A percentile compares a stretch with the other conserved stretches of the same genome.
These are phyloP conservation scores for Perodicticus potto DNA, from an alignment of 2,797 vertebrate species.

Conservation along the genomic window DNA sequence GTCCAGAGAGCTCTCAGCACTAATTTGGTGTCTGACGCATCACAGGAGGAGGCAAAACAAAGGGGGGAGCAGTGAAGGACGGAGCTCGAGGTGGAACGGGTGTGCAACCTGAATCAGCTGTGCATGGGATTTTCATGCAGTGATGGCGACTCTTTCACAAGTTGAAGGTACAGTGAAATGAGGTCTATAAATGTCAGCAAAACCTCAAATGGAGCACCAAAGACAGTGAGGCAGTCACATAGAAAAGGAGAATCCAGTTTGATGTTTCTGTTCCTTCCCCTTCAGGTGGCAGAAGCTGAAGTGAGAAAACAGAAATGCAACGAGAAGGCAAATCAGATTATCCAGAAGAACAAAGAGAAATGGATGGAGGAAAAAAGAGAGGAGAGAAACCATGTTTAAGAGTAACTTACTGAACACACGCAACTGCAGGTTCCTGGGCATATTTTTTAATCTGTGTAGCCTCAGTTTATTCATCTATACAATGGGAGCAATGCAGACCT, in stretches of 20 bases:
- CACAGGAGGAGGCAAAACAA: background rate
- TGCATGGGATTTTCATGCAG: background rate
- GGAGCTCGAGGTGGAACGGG: background rate
- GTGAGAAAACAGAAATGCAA: background rate
- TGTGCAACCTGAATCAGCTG: background rate
- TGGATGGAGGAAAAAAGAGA: background rate
- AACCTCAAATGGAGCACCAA: conserved; percentile 3
- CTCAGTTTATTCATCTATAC: background rate
- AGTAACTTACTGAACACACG: background rate
- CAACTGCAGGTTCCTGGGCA: background rate
- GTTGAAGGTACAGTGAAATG: conserved; percentile 3
- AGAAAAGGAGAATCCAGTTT: background rate
- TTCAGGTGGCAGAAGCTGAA: background rate
- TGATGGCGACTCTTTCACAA: background rate
- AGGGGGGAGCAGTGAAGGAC: background rate
- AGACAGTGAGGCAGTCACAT: background rate
- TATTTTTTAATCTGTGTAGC: background rate
- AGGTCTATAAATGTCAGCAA: background rate
- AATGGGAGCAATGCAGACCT: background rate
- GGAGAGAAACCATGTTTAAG: background rate
- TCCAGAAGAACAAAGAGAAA: background rate
- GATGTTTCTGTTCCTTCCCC: background rate
- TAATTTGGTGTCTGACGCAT: accelerated
- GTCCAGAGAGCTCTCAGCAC: background rate
- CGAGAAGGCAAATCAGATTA: background rate